phyloP scores from a whole-genome alignment of 2,888 invertebrate species.

The Folsomia candida region DNA sequence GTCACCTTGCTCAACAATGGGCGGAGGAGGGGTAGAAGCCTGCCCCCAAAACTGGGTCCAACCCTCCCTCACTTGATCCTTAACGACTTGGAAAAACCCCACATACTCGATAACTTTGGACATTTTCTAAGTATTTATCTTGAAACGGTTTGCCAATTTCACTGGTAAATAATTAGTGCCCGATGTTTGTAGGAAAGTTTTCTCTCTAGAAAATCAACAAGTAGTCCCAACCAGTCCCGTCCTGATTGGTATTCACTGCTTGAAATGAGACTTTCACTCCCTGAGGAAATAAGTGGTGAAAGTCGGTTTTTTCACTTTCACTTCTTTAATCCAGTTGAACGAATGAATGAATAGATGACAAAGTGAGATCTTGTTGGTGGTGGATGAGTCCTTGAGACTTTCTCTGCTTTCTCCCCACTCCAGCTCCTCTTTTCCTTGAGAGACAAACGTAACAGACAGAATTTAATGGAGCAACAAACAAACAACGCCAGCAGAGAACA shows the following conservation, averaged over 20 bases:
- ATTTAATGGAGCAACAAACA: not conserved
- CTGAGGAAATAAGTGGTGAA: not conserved
- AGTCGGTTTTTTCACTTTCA: not conserved
- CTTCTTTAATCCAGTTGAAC: not conserved
- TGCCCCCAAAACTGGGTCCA: slow-evolving; percentile 45
- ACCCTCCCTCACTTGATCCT: slow-evolving; percentile 45
- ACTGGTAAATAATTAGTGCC: too few relatives aligned
- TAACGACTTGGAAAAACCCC: slow-evolving; percentile 44
- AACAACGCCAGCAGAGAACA: too few relatives aligned
- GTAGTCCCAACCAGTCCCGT: too few relatives aligned
- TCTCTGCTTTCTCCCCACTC: not conserved
- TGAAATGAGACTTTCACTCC: not conserved
- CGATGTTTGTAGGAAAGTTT: too few relatives aligned
- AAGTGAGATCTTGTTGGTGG: not conserved
- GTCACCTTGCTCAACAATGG: slow-evolving; percentile 1
- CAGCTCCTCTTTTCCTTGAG: not conserved
- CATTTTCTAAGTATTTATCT: slow-evolving; percentile 21
- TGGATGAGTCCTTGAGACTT: not conserved
- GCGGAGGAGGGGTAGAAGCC: slow-evolving; percentile 8
- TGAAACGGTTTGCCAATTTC: too few relatives aligned
- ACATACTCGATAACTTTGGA: slow-evolving; percentile 48
- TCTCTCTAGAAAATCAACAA: too few relatives aligned
- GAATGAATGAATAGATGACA: not conserved
- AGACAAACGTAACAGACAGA: too few relatives aligned
- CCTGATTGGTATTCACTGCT: too few relatives aligned